A percentile compares a stretch with the other conserved stretches of the same genome.
Evolutionary conservation across 1,140 invertebrate genomes (phyloP).

Genomic region (Heterodera schachtii): DNA sequence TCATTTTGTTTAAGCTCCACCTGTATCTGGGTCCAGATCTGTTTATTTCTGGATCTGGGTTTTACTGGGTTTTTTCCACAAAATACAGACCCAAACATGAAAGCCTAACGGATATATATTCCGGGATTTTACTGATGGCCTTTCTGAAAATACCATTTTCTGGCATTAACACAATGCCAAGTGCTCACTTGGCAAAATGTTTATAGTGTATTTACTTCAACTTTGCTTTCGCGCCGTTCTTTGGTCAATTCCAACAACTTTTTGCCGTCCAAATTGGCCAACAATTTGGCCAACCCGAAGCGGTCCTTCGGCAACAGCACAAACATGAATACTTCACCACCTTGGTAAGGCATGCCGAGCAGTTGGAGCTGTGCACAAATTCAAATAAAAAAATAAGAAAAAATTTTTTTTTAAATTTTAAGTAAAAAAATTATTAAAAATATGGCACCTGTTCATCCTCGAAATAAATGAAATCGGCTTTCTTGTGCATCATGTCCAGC

Average conservation of each 20-base stretch:
- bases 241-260: conserved; percentile 25
- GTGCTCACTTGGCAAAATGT: no score
- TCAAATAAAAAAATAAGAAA: background rate
- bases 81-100: no score
- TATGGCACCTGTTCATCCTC: background rate
- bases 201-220: conserved; percentile 4
- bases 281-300: conserved; percentile 27
- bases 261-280: conserved; percentile 26
- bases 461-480: background rate
- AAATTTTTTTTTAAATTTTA: background rate
- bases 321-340: conserved; percentile 27
- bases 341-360: conserved; percentile 28
- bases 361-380: conserved; percentile 21
- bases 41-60: no score
- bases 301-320: conserved; percentile 33
- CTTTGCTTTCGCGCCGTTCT: background rate
- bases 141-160: background rate
- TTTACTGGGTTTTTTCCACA: no score
- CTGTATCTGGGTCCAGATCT: no score
- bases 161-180: no score
- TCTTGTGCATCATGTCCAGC: conserved; percentile 16
- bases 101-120: no score
- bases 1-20: no score
- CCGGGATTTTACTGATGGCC: background rate
- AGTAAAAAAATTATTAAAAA: background rate